Evolutionary conservation across 1,140 invertebrate species (phyloP), one percentile per base, ranked within the genome.

Genomic region (Triops longicaudatus): DNA sequence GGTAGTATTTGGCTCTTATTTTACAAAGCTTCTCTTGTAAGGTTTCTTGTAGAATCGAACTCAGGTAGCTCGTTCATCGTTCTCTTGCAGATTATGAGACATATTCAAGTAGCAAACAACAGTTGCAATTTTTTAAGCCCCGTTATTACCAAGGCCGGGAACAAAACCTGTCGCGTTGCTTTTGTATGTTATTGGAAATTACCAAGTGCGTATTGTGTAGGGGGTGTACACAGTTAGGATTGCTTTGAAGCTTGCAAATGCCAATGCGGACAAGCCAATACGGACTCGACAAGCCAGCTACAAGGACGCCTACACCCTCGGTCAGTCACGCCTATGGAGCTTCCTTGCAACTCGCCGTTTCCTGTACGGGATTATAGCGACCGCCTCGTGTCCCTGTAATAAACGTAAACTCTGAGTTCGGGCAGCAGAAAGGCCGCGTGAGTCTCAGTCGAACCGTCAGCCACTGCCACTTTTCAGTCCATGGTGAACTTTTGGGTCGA

Each of bases 381-480:
- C 17, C 22, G 50, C 50, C 50, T 63, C 50, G 22, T 63, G 50
- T 63, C 50, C 50, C 50, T 22, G 50, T 63, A 63, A 9, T 63
- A 10, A 63, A 63, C 50, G 50, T 63, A 63, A 63, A 63, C 50
- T 63, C 22, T 14, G 17, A 10, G 50, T 14, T 22, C 5, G 6
- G 17, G 50, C 50, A n/a, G 10, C 17, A 22, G 50, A 63, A 63
- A 63, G 50, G 50, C 50, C 14, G 50, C 50, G 17, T 63, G 22
- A 63, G 17, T 63, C 50, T 63, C n/a, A 17, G 22, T 63, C 17
- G 17, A 17, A 63, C 31, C 31, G 31, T 37, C 31, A 10, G 50
- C 50, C 50, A 63, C 50, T 22, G 50, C 22, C 50, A 63, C 17
- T 63, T 63, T 63, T 63, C 50, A 63, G 50, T 63, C 50, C 50